phyloP scores from a whole-genome alignment of 2,888 invertebrate species.

The Napeogenes sylphis region DNA sequence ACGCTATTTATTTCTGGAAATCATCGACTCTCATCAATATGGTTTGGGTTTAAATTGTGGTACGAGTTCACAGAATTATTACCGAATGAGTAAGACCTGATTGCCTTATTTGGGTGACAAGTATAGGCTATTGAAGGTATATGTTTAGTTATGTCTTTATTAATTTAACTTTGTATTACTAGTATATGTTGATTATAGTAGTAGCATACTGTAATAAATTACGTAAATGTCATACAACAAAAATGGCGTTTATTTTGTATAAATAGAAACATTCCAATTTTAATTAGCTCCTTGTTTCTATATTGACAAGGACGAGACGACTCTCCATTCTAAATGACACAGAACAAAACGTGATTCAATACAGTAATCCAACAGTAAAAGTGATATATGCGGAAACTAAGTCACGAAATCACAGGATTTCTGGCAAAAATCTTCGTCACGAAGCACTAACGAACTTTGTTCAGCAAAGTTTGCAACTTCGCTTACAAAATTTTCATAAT shows the following conservation, averaged over 20 bases:
- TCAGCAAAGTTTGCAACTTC: background rate
- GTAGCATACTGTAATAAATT: too few relatives aligned
- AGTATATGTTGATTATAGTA: too few relatives aligned
- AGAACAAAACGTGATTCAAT: slow-evolving; percentile 26
- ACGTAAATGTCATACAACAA: too few relatives aligned
- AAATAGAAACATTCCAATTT: too few relatives aligned
- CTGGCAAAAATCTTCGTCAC: slow-evolving; percentile 28
- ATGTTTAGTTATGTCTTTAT: too few relatives aligned
- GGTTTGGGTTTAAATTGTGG: slow-evolving; percentile 21
- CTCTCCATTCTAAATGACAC: background rate
- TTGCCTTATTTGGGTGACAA: too few relatives aligned
- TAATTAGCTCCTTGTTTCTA: slow-evolving; percentile 3
- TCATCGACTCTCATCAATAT: slow-evolving; percentile 61
- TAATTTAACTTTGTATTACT: too few relatives aligned
- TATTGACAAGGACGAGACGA: slow-evolving; percentile 18
- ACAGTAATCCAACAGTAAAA: slow-evolving; percentile 25
- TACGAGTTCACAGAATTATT: slow-evolving; percentile 13
- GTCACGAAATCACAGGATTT: slow-evolving; percentile 26
- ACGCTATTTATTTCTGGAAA: slow-evolving; percentile 76
- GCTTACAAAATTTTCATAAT: background rate
- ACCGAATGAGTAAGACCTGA: slow-evolving; percentile 6
- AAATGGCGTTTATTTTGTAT: too few relatives aligned
- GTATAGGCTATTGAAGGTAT: too few relatives aligned
- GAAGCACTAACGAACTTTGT: slow-evolving; percentile 18
- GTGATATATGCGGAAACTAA: slow-evolving; percentile 27